Evolutionary conservation across 2,888 invertebrate species (phyloP), one percentile per base, ranked within the genome.

Genomic region (Nemurella pictetii): DNA sequence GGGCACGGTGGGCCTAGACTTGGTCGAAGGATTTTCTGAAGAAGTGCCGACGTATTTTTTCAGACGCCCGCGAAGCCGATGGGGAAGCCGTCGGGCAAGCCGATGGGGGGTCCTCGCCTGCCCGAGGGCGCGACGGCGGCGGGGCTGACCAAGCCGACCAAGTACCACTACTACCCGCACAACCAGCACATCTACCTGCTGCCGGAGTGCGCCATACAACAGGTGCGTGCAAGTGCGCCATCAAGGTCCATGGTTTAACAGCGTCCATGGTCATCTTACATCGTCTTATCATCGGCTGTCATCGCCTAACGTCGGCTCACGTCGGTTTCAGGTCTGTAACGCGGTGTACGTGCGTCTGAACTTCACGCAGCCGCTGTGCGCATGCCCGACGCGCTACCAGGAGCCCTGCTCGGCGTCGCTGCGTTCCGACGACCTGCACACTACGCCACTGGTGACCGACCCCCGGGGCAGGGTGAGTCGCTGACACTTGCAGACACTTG

Each of bases 191-290:
- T 97, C 89, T 97, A 97, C 91, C 92, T 97, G 89, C 92, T 98
- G 88, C 97, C 97, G 87, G 97, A 97, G 91, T 98, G 98, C 91
- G 97, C 97, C 87, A 96, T 97, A 88, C 97, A 98, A 91, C 97
- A 98, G 93, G 96, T 94, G n/a, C n/a, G n/a, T n/a, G n/a, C n/a
- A n/a, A n/a, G n/a, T n/a, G n/a, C n/a, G n/a, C n/a, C n/a, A n/a
- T n/a, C n/a, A n/a, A n/a, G n/a, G n/a, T n/a, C n/a, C n/a, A n/a
- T n/a, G n/a, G n/a, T n/a, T n/a, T n/a, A n/a, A n/a, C n/a, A n/a
- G n/a, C n/a, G n/a, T n/a, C n/a, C n/a, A n/a, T n/a, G n/a, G n/a
- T n/a, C n/a, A n/a, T n/a, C n/a, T n/a, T n/a, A n/a, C n/a, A n/a
- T n/a, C n/a, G n/a, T n/a, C n/a, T n/a, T n/a, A n/a, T n/a, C n/a